Conservation (phyloP, 2,797 vertebrate genomes). For the Sebastes wilsoni region DNA sequence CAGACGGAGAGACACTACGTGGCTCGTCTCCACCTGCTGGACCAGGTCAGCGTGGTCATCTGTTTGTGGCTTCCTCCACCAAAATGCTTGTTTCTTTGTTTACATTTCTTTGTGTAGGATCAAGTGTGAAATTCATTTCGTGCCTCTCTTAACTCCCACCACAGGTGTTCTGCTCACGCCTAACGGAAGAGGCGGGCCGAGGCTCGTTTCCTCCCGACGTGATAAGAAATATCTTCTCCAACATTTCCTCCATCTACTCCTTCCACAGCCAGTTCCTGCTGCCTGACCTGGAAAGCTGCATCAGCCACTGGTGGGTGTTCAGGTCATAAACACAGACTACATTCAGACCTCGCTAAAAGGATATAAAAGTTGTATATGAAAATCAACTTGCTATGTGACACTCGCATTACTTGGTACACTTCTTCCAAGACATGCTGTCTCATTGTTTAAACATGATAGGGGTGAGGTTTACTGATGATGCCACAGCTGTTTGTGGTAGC, state of each 20-base stretch:
- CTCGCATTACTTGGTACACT: background rate
- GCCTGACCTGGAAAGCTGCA: constrained; percentile 86
- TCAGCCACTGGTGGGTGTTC: constrained; percentile 85
- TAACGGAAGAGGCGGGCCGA: constrained; percentile 84
- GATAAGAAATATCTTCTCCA: constrained; percentile 91
- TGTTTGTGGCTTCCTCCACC: background rate
- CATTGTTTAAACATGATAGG: background rate
- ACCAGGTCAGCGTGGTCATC: constrained; percentile 80
- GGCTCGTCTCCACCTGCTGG: constrained; percentile 87
- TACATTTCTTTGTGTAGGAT: background rate
- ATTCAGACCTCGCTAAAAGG: background rate
- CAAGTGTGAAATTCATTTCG: background rate
- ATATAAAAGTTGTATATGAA: background rate
- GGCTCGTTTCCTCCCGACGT: constrained; percentile 87
- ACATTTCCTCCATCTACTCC: constrained; percentile 90
- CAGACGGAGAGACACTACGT: constrained; percentile 91
- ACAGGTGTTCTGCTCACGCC: constrained; percentile 87
- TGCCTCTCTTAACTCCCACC: background rate
- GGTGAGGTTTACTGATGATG: background rate
- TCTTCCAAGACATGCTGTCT: background rate
- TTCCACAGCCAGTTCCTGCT: constrained; percentile 91
- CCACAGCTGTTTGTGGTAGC: background rate
- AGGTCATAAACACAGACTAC: background rate
- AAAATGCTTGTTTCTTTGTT: background rate
- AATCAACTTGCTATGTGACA: background rate